A percentile compares a stretch with the other conserved stretches of the same genome.
Evolutionary conservation across 2,888 invertebrate species (phyloP).

Genomic region (Carcina quercana): DNA sequence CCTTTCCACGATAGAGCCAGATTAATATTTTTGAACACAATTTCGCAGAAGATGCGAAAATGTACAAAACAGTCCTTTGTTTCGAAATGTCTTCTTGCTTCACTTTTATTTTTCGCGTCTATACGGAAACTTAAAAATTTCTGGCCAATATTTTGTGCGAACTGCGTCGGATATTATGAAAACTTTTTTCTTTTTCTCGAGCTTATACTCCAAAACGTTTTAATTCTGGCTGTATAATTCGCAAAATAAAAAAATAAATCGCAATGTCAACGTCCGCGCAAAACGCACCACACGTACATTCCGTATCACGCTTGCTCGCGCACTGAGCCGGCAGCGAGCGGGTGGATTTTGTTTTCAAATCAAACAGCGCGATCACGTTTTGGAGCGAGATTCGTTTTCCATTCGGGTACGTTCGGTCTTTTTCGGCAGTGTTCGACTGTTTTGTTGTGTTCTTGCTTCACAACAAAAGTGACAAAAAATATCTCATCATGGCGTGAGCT

Average conservation of each 20-base stretch:
- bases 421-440: constrained; percentile 46
- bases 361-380: constrained; percentile 65
- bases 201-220: constrained; percentile 64
- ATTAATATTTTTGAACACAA: constrained; percentile 68
- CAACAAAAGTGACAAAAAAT: constrained; percentile 25
- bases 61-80: constrained; percentile 74
- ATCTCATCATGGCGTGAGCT: no score
- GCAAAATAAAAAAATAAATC: constrained; percentile 58
- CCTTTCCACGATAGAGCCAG: constrained; percentile 49
- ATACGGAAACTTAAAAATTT: constrained; percentile 67
- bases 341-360: constrained; percentile 67
- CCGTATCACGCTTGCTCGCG: constrained; percentile 75
- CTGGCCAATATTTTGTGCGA: constrained; percentile 69
- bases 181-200: constrained; percentile 56
- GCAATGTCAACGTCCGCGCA: constrained; percentile 72
- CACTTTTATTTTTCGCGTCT: constrained; percentile 65
- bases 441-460: constrained; percentile 45
- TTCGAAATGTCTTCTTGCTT: constrained; percentile 64
- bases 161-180: constrained; percentile 48
- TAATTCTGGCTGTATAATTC: constrained; percentile 65
- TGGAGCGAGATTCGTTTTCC: constrained; percentile 59
- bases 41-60: constrained; percentile 71
- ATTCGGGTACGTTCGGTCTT: constrained; percentile 40
- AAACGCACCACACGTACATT: constrained; percentile 74
- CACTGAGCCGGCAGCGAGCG: constrained; percentile 45